Evolutionary conservation across 2,888 invertebrate genomes (phyloP).

Genomic region (Agrilus mali): DNA sequence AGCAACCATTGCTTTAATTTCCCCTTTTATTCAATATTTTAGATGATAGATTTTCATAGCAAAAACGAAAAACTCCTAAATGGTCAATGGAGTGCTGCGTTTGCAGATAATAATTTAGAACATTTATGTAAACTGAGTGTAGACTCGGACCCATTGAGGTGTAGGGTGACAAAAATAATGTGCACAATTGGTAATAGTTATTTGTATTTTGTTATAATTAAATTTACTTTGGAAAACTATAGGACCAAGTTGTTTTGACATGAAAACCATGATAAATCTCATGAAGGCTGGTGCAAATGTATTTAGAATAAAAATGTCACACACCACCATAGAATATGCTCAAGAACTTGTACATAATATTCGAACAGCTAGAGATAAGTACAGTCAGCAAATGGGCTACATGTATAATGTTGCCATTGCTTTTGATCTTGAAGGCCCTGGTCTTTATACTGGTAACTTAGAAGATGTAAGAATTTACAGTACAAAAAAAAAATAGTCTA

Average conservation of each 20-base stretch:
- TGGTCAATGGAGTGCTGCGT: slow-evolving; percentile 37
- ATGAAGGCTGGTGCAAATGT: slow-evolving; percentile 42
- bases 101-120: slow-evolving; percentile 36
- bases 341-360: slow-evolving; percentile 35
- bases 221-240: neutral
- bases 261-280: slow-evolving; percentile 35
- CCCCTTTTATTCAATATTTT: neutral
- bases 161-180: slow-evolving; percentile 42
- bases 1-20: neutral
- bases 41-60: slow-evolving; percentile 31
- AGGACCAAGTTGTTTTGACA: slow-evolving; percentile 13
- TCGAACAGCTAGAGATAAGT: slow-evolving; percentile 38
- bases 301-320: slow-evolving; percentile 36
- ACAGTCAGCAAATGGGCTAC: slow-evolving; percentile 46
- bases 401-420: slow-evolving; percentile 71
- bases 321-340: slow-evolving; percentile 33
- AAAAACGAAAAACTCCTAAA: slow-evolving; percentile 32
- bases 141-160: slow-evolving; percentile 35
- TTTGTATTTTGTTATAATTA: neutral
- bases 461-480: slow-evolving; percentile 49
- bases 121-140: slow-evolving; percentile 36
- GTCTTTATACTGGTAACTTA: slow-evolving; percentile 76
- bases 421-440: slow-evolving; percentile 73
- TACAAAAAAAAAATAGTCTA: no score
- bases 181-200: slow-evolving; percentile 41